phyloP scores from a whole-genome alignment of 2,888 invertebrate genomes.

The Morinoia aosen region DNA sequence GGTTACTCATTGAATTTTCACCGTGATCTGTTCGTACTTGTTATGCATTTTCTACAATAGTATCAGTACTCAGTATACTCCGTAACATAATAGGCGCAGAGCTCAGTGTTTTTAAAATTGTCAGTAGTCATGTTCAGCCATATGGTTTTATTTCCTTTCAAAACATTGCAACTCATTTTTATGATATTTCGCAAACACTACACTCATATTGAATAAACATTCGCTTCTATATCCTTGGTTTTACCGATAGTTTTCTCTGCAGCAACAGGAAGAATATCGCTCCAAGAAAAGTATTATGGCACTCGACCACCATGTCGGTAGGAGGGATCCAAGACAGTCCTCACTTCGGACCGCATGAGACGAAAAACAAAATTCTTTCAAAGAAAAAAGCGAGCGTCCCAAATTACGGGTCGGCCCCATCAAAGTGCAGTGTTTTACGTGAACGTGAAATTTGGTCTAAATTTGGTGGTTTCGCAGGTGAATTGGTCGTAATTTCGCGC shows the following conservation, averaged over 20 bases:
- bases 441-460: slow-evolving; percentile 19
- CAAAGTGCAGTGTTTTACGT: slow-evolving; percentile 41
- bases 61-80: not conserved
- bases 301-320: not conserved
- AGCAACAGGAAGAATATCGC: not conserved
- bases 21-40: not conserved
- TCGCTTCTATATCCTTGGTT: not conserved
- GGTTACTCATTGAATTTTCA: not conserved
- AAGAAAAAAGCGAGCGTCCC: not conserved
- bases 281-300: not conserved
- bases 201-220: not conserved
- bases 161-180: not conserved
- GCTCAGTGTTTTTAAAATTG: too few species aligned
- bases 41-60: not conserved
- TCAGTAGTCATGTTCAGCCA: not conserved
- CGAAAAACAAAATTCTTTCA: not conserved
- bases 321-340: not conserved
- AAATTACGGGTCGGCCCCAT: not conserved
- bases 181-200: not conserved
- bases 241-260: not conserved
- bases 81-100: too few species aligned
- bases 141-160: not conserved
- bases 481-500: slow-evolving; percentile 31
- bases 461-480: not conserved
- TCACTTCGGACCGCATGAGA: not conserved